Percentiles rank a stretch among this genome's conserved stretches.
These are phyloP conservation scores for Baryphthengus martii DNA, from an alignment of 2,113 vertebrate species.

Conservation along the genomic window DNA sequence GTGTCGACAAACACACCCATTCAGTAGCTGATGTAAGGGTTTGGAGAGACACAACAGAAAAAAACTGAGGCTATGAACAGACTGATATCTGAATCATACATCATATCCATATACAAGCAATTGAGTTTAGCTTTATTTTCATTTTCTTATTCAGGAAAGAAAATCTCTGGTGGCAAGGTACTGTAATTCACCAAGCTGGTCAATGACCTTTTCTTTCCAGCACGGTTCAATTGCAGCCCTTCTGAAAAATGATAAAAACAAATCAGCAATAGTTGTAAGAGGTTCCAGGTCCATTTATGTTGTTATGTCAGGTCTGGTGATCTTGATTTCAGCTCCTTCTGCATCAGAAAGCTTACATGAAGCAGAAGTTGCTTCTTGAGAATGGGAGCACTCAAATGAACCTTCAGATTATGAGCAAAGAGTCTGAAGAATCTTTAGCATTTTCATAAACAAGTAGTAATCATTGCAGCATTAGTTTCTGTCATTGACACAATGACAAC, in stretches of 20 bases:
- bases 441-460: slow-evolving; percentile 8
- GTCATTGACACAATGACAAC: neutral
- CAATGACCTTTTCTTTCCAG: slow-evolving; percentile 1
- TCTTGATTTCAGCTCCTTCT: slow-evolving; percentile 46
- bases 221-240: neutral
- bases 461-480: neutral
- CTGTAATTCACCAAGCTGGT: neutral
- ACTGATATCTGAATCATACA: neutral
- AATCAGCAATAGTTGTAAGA: slow-evolving; percentile 33
- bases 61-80: neutral
- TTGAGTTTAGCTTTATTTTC: slow-evolving; percentile 19
- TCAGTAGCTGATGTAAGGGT: neutral
- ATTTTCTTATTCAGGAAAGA: slow-evolving; percentile 18
- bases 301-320: slow-evolving; percentile 34
- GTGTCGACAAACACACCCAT: neutral
- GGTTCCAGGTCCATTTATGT: slow-evolving; percentile 17
- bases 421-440: neutral
- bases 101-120: neutral
- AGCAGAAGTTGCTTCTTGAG: slow-evolving; percentile 9
- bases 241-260: slow-evolving; percentile 43
- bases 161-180: neutral
- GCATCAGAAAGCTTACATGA: slow-evolving; percentile 27
- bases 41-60: neutral
- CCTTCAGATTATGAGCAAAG: neutral
- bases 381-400: slow-evolving; percentile 11